A percentile compares a stretch with the other conserved stretches of the same genome.
phyloP scores from a whole-genome alignment of 2,888 invertebrate species.

The Andrena fulva region DNA sequence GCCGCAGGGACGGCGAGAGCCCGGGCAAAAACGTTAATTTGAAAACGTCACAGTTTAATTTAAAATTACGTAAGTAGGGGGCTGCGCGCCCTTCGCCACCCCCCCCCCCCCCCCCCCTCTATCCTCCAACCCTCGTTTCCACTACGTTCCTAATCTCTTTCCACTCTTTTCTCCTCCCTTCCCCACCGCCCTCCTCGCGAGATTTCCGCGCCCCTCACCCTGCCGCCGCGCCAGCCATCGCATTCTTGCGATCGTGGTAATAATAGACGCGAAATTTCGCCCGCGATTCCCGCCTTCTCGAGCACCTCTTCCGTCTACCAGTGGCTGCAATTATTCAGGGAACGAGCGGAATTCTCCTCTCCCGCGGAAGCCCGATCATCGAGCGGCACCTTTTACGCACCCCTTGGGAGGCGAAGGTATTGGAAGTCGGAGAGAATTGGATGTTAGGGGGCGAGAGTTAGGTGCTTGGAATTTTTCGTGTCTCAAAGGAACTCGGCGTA shows the following conservation, averaged over 20 bases:
- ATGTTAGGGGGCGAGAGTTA: constrained; percentile 30
- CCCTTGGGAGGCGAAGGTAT: neutral
- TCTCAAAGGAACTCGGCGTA: neutral
- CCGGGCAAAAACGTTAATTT: constrained; percentile 84
- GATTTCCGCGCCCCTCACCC: constrained; percentile 30
- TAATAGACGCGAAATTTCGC: constrained; percentile 75
- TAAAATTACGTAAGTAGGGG: constrained; percentile 83
- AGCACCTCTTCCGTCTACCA: constrained; percentile 57
- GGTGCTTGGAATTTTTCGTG: neutral
- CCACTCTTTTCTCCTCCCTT: constrained; percentile 19
- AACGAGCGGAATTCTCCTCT: constrained; percentile 72
- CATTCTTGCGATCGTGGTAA: constrained; percentile 77
- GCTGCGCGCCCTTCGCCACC: constrained; percentile 65
- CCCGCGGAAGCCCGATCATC: constrained; percentile 49
- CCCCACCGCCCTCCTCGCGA: constrained; percentile 22
- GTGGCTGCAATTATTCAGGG: constrained; percentile 74
- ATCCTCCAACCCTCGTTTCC: constrained; percentile 59
- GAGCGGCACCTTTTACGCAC: constrained; percentile 16
- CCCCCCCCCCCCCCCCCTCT: constrained; percentile 49
- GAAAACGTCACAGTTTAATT: constrained; percentile 85
- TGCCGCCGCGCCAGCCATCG: constrained; percentile 42
- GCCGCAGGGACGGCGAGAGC: constrained; percentile 69
- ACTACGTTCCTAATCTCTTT: constrained; percentile 41
- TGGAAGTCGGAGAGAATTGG: constrained; percentile 23
- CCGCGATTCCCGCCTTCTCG: constrained; percentile 69